A percentile compares a stretch with the other conserved stretches of the same genome.
phyloP scores from a whole-genome alignment of 2,797 vertebrate species.

The Centropyge bicolor region DNA sequence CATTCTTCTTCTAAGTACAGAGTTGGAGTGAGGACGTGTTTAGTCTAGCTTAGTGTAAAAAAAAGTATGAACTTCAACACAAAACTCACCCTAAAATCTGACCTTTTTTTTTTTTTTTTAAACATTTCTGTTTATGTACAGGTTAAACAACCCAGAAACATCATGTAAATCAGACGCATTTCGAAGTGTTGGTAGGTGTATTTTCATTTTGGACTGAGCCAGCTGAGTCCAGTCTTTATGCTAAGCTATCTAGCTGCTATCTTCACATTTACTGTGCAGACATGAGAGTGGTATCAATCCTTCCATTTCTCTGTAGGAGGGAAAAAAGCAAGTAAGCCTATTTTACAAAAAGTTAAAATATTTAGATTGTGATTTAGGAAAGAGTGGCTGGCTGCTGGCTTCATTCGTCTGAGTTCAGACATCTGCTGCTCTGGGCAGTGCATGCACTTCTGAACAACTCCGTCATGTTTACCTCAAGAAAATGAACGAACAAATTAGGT shows the following conservation, averaged over 20 bases:
- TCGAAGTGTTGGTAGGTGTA: neutral
- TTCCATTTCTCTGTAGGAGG: neutral
- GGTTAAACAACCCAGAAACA: neutral
- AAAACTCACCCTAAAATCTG: neutral
- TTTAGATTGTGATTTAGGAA: neutral
- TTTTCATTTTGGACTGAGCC: neutral
- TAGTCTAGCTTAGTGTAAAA: neutral
- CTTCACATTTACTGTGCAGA: neutral
- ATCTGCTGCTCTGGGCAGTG: neutral
- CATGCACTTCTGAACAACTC: conserved; percentile 1
- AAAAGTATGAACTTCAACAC: too few relatives aligned
- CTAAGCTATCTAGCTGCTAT: neutral
- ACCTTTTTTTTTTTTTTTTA: neutral
- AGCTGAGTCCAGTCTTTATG: neutral
- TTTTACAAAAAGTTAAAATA: neutral
- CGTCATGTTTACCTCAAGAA: conserved; percentile 24
- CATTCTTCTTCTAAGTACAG: neutral
- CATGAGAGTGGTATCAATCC: neutral
- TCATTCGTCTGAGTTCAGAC: neutral
- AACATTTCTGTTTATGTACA: neutral
- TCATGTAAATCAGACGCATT: neutral
- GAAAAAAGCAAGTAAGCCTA: neutral
- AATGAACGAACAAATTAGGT: conserved; percentile 13
- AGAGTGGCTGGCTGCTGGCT: neutral
- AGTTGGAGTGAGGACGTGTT: neutral